Evolutionary conservation across 1,140 invertebrate genomes (phyloP).

Genomic region (Sycophaga agraensis): DNA sequence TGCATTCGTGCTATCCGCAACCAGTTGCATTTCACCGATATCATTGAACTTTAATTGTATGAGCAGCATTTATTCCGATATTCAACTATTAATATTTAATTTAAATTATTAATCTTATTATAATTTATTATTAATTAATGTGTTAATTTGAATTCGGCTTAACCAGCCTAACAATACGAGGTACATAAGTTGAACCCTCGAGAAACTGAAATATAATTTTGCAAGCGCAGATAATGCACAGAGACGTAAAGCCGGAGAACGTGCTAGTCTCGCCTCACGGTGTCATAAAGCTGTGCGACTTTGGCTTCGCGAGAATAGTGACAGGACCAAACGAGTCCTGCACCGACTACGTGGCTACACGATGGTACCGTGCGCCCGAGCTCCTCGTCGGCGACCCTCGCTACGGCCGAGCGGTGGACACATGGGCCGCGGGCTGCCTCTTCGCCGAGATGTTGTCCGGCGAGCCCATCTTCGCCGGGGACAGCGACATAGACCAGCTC

Average conservation of each 20-base stretch:
- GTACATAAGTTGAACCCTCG: no score
- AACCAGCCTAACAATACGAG: no score
- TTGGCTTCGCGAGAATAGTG: slow-evolving; percentile 78
- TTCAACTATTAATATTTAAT: no score
- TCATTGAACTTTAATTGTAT: no score
- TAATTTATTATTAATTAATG: no score
- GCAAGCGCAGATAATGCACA: slow-evolving; percentile 82
- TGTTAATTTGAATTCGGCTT: no score
- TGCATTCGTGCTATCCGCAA: no score
- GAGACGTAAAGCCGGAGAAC: slow-evolving; percentile 92
- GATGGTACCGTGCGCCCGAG: slow-evolving; percentile 88
- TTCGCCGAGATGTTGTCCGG: slow-evolving; percentile 86
- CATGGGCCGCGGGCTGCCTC: slow-evolving; percentile 87
- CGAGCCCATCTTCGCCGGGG: slow-evolving; percentile 82
- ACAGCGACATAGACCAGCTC: slow-evolving; percentile 90
- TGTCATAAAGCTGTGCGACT: slow-evolving; percentile 86
- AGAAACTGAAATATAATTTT: no score
- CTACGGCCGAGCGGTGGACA: slow-evolving; percentile 76
- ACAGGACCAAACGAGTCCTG: slow-evolving; percentile 69
- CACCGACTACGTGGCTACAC: slow-evolving; percentile 81
- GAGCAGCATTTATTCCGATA: no score
- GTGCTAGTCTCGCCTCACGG: slow-evolving; percentile 78
- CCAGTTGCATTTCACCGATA: no score
- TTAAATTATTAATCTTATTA: no score
- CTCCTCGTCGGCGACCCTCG: slow-evolving; percentile 75